Evolutionary conservation across 2,113 vertebrate genomes (phyloP).

Genomic region (zebrafish (Danio rerio)): GRCz12tu NC_133182.1:53834001-53834500

Average conservation of each 20-base stretch:
- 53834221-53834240: background rate
- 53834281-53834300: slow-evolving; percentile 32
- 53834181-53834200: no score
- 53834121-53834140: slow-evolving; percentile 72
- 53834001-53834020: slow-evolving; percentile 67
- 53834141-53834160: background rate
- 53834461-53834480: no score
- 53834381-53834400: slow-evolving; percentile 22
- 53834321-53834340: background rate
- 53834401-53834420: background rate
- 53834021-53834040: slow-evolving; percentile 79
- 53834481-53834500: no score
- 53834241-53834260: background rate
- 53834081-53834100: slow-evolving; percentile 70
- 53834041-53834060: slow-evolving; percentile 75
- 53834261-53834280: slow-evolving; percentile 29
- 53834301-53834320: background rate
- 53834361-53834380: background rate
- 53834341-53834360: slow-evolving; percentile 12
- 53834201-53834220: no score
- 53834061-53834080: slow-evolving; percentile 75
- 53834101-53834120: slow-evolving; percentile 73
- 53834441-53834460: no score
- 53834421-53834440: no score
- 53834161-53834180: no score